These are phyloP conservation scores for Dasypus novemcinctus DNA, from an alignment of 2,113 vertebrate genomes.

Conservation along the genomic window DNA sequence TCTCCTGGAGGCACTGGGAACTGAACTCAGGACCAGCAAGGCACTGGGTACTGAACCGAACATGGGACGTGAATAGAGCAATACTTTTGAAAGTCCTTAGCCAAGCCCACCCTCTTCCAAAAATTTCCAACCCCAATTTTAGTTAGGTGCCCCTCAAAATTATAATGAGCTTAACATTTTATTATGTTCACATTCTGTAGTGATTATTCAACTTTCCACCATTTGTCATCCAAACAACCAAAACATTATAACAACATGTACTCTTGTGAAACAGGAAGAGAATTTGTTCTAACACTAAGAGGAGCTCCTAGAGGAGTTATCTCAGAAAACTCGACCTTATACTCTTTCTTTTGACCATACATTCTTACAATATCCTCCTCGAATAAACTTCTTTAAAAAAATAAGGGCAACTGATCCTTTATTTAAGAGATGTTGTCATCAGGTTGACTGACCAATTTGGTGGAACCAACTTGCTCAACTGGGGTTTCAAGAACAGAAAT, in stretches of 20 bases:
- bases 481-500: conserved; percentile 77
- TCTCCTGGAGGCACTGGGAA: too few species aligned
- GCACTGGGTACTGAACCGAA: too few species aligned
- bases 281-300: not conserved
- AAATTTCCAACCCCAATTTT: not conserved
- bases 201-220: not conserved
- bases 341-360: not conserved
- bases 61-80: too few species aligned
- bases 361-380: not conserved
- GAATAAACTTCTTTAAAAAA: conserved; percentile 27
- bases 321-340: not conserved
- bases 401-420: conserved; percentile 53
- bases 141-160: not conserved
- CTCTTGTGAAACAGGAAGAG: not conserved
- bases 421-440: conserved; percentile 72
- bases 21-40: too few species aligned
- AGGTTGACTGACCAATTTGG: conserved; percentile 72
- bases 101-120: not conserved
- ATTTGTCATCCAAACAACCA: not conserved
- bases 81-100: not conserved
- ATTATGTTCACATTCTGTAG: not conserved
- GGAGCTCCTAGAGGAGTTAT: too few species aligned
- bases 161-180: not conserved
- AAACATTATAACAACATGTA: not conserved
- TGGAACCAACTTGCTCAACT: conserved; percentile 74